These are phyloP conservation scores for Pseudochaenichthys georgianus DNA, from an alignment of 2,797 vertebrate species.

Conservation along the genomic window DNA sequence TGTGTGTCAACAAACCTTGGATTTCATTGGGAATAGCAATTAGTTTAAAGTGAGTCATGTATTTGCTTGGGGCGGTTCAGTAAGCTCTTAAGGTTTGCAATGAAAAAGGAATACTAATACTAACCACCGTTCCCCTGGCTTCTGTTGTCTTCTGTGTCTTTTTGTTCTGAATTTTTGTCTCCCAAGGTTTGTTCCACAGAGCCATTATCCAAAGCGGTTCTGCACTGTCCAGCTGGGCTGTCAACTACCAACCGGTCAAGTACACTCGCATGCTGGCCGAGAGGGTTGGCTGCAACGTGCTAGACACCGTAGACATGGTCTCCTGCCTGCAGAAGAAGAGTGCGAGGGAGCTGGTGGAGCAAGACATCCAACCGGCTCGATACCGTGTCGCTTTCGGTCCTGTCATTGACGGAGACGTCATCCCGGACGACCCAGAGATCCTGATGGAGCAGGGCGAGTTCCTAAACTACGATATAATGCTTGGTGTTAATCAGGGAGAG, in stretches of 20 bases:
- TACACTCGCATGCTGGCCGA: slow-evolving; percentile 95
- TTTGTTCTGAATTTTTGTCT: slow-evolving; percentile 47
- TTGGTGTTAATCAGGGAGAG: slow-evolving; percentile 98
- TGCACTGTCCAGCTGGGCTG: slow-evolving; percentile 97
- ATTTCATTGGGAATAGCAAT: slow-evolving; percentile 39
- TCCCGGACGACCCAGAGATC: slow-evolving; percentile 98
- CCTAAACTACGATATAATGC: slow-evolving; percentile 99
- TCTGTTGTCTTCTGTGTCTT: slow-evolving; percentile 46
- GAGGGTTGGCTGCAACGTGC: slow-evolving; percentile 94
- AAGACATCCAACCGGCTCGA: slow-evolving; percentile 97
- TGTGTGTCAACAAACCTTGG: slow-evolving; percentile 29
- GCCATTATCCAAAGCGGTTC: slow-evolving; percentile 98
- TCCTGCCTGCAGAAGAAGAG: slow-evolving; percentile 86
- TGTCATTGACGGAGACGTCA: slow-evolving; percentile 98
- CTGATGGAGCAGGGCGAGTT: slow-evolving; percentile 99
- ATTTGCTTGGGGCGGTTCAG: not conserved
- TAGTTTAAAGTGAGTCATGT: slow-evolving; percentile 15
- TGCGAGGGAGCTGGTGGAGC: slow-evolving; percentile 93
- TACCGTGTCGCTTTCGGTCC: slow-evolving; percentile 99
- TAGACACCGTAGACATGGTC: slow-evolving; percentile 90
- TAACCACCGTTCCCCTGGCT: slow-evolving; percentile 45
- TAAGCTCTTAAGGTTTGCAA: not conserved
- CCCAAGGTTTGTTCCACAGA: slow-evolving; percentile 94
- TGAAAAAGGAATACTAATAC: slow-evolving; percentile 1
- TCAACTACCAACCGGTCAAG: slow-evolving; percentile 98